Percentiles rank a stretch among this genome's conserved stretches.
Conservation (phyloP, 1,140 invertebrate species). For the Cardiocondyla obscurior region DNA sequence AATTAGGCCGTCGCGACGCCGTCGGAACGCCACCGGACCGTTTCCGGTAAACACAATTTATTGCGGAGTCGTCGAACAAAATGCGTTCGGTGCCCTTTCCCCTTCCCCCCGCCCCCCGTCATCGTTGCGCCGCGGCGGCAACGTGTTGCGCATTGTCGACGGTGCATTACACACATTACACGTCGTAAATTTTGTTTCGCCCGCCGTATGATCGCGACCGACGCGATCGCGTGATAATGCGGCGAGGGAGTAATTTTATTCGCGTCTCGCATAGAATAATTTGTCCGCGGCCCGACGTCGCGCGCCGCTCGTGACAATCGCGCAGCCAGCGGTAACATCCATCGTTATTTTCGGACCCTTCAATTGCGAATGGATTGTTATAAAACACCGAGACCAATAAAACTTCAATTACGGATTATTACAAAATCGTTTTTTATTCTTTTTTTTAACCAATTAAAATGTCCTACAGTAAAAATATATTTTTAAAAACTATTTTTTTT, state of each 20-base stretch:
- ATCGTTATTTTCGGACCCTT: not conserved
- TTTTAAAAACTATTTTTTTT: too few relatives aligned
- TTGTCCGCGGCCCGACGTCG: conserved; percentile 31
- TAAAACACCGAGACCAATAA: not conserved
- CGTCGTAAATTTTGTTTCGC: conserved; percentile 53
- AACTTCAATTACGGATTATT: not conserved
- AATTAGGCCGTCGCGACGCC: conserved; percentile 53
- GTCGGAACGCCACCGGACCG: conserved; percentile 18
- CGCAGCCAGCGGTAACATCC: not conserved
- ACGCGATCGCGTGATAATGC: conserved; percentile 57
- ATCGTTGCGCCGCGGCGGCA: not conserved
- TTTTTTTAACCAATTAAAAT: not conserved
- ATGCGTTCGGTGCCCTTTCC: conserved; percentile 1
- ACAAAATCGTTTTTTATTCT: not conserved
- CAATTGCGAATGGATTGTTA: not conserved
- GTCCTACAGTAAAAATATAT: not conserved
- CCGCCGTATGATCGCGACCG: conserved; percentile 16
- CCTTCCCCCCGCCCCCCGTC: too few relatives aligned
- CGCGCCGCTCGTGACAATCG: not conserved
- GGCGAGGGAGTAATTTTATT: conserved; percentile 45
- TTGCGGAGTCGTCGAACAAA: conserved; percentile 19
- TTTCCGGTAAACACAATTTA: conserved; percentile 56
- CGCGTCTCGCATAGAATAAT: conserved; percentile 65
- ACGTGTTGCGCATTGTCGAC: not conserved
- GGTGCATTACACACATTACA: conserved; percentile 31